A percentile compares a stretch with the other conserved stretches of the same genome.
These are phyloP conservation scores for Antedon mediterranea DNA, from an alignment of 53 echinoderm and acorn worm species.

Conservation along the genomic window DNA sequence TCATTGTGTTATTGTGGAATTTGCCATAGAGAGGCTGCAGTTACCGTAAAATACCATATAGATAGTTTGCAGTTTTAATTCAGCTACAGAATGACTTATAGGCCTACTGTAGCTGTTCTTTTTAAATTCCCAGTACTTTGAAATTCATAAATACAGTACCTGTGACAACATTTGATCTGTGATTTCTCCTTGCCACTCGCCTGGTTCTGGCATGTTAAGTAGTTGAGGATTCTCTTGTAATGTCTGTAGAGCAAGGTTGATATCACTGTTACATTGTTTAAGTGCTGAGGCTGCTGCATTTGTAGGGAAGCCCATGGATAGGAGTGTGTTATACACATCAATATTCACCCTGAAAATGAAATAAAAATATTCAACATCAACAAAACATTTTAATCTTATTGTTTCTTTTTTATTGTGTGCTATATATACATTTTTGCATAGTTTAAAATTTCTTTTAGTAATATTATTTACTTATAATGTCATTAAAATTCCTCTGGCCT, in stretches of 20 bases:
- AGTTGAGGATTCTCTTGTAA: constrained; percentile 65
- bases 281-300: constrained; percentile 35
- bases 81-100: no score
- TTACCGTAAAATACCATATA: no score
- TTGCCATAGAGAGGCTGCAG: no score
- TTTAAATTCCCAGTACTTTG: no score
- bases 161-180: constrained; percentile 78
- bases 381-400: no score
- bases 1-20: no score
- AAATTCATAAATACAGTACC: constrained; percentile 24
- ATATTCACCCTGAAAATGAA: constrained; percentile 49
- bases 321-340: constrained; percentile 61
- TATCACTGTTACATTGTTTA: constrained; percentile 82
- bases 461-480: constrained; percentile 77
- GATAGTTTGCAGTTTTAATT: not conserved
- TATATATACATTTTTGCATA: no score
- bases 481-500: constrained; percentile 48
- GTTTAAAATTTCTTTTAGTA: no score
- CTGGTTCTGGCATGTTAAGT: constrained; percentile 30
- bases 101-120: no score
- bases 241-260: constrained; percentile 45
- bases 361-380: not conserved
- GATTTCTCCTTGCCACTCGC: constrained; percentile 43
- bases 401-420: no score
- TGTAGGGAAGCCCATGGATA: constrained; percentile 69